phyloP scores from a whole-genome alignment of 2,113 vertebrate genomes.

The Petaurus breviceps region DNA sequence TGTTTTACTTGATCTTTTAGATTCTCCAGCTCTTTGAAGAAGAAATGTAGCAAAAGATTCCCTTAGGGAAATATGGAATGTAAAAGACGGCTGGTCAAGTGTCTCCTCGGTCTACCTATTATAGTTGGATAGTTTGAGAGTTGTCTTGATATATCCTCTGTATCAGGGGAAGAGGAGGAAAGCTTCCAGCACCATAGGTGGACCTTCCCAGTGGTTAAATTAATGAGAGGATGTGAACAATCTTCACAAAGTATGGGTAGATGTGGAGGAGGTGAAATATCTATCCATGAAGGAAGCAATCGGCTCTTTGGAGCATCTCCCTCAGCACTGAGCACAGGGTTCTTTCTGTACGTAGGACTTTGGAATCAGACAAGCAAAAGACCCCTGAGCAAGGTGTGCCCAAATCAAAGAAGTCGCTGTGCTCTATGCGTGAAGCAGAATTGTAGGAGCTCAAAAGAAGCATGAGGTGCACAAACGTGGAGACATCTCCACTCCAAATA shows the following conservation, averaged over 20 bases:
- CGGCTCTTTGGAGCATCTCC: background rate
- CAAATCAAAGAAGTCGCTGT: background rate
- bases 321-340: background rate
- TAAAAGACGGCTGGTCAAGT: background rate
- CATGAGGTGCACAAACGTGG: too few relatives aligned
- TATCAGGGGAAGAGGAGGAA: background rate
- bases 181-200: background rate
- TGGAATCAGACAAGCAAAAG: background rate
- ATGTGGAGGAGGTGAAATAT: background rate
- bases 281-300: background rate
- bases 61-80: background rate
- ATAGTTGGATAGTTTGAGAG: background rate
- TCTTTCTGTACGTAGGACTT: background rate
- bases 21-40: background rate
- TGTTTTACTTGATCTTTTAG: background rate
- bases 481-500: background rate
- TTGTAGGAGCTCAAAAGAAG: too few relatives aligned
- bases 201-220: background rate
- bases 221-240: background rate
- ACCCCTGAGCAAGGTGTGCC: background rate
- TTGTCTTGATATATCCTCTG: background rate
- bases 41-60: background rate
- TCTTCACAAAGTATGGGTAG: background rate
- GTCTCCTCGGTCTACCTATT: background rate
- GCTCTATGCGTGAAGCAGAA: background rate